phyloP scores from a whole-genome alignment of 2,113 vertebrate genomes.

The Otocyon megalotis region DNA sequence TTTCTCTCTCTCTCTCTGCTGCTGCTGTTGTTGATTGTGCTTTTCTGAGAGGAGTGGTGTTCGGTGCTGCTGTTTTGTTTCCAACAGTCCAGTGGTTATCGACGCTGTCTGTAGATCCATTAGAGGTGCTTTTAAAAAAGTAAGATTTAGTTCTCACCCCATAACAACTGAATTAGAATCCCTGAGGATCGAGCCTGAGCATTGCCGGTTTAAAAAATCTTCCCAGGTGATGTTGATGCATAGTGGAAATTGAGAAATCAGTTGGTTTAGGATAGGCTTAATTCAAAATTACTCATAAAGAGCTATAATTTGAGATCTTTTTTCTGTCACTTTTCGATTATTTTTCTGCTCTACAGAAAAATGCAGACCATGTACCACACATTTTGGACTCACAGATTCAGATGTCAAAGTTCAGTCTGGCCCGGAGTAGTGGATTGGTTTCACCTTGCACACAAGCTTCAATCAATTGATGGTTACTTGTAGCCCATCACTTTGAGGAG shows the following conservation, averaged over 20 bases:
- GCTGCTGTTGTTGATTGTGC: neutral
- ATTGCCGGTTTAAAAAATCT: neutral
- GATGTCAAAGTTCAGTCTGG: neutral
- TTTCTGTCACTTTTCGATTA: neutral
- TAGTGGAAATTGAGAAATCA: slow-evolving; percentile 1
- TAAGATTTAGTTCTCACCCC: neutral
- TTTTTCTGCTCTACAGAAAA: neutral
- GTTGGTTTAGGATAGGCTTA: slow-evolving; percentile 1
- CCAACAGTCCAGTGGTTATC: neutral
- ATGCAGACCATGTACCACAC: neutral
- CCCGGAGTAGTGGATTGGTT: neutral
- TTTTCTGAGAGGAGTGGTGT: neutral
- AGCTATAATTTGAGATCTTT: neutral
- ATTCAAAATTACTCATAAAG: neutral
- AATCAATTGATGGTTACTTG: neutral
- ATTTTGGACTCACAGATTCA: neutral
- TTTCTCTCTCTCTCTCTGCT: neutral
- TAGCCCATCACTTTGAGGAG: neutral
- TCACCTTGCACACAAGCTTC: neutral
- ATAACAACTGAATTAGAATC: neutral
- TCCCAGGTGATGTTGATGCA: neutral
- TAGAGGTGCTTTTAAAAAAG: neutral
- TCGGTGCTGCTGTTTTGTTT: neutral
- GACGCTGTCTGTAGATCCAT: neutral
- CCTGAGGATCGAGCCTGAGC: neutral